Evolutionary conservation across 2,797 vertebrate species (phyloP).

Genomic region (Cercopithecus petaurista): DNA sequence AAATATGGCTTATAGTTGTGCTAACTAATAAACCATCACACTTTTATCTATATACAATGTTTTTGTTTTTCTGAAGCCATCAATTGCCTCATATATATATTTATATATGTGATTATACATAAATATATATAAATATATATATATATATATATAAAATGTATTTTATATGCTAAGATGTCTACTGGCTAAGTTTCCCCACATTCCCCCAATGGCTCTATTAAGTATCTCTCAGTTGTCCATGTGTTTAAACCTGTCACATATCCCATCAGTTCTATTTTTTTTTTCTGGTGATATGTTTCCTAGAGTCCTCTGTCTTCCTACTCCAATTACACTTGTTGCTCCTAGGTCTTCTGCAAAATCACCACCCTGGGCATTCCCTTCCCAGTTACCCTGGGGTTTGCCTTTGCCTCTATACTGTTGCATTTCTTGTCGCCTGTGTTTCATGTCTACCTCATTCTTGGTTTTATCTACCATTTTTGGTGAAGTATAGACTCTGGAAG

Average conservation of each 20-base stretch:
- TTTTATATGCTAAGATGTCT: not conserved
- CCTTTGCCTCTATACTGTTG: not conserved
- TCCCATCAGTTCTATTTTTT: not conserved
- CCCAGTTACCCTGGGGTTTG: not conserved
- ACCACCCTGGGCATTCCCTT: not conserved
- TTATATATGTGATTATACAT: not conserved
- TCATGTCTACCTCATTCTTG: not conserved
- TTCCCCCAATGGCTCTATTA: not conserved
- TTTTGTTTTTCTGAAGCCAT: not conserved
- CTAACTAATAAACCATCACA: not conserved
- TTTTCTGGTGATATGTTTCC: not conserved
- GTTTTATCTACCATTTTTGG: not conserved
- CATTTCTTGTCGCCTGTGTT: not conserved
- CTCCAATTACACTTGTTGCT: no score
- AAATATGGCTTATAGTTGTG: not conserved
- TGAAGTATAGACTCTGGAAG: not conserved
- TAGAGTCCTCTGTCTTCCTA: not conserved
- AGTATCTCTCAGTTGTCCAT: not conserved
- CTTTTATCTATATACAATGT: not conserved
- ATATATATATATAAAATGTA: no score
- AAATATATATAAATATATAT: not conserved
- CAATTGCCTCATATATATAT: not conserved
- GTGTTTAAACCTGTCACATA: not conserved
- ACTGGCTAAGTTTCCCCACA: not conserved
- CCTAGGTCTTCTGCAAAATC: not conserved